Conservation (phyloP, 1,140 invertebrate genomes). For the Drosophila melanogaster region DNA sequence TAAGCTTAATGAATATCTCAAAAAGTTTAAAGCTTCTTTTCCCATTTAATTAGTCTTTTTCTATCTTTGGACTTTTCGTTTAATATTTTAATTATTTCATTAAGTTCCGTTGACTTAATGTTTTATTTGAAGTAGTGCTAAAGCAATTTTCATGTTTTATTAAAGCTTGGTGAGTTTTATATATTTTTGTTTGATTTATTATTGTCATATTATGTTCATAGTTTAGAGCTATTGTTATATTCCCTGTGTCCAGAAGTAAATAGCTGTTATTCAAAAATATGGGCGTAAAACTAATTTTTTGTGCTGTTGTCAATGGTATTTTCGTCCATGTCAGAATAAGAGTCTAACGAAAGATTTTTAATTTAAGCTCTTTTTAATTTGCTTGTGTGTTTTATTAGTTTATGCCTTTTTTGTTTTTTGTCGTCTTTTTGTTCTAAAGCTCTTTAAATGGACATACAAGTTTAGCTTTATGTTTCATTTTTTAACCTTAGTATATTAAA, state of each 20-base stretch:
- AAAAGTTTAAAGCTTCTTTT: not conserved
- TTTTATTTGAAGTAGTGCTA: not conserved
- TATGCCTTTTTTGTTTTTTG: not conserved
- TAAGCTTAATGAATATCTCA: not conserved
- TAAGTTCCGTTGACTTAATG: not conserved
- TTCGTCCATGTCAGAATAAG: not conserved
- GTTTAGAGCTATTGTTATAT: not conserved
- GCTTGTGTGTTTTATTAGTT: not conserved
- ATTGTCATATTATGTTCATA: not conserved
- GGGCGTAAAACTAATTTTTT: not conserved
- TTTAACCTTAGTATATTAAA: not conserved
- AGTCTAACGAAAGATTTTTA: not conserved
- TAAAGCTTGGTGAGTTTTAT: not conserved
- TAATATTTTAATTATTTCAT: not conserved
- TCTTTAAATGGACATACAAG: not conserved
- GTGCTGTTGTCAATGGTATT: not conserved
- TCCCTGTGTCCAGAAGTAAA: not conserved
- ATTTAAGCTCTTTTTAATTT: not conserved
- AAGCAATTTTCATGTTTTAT: not conserved
- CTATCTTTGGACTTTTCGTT: not conserved
- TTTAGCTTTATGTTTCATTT: not conserved
- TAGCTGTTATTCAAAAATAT: not conserved
- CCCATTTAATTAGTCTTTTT: not conserved
- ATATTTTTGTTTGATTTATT: constrained; percentile 1
- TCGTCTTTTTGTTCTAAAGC: not conserved